Base-by-base conservation (phyloP, 2,113 vertebrate genomes). In the Corythoichthys haematopterus region DNA sequence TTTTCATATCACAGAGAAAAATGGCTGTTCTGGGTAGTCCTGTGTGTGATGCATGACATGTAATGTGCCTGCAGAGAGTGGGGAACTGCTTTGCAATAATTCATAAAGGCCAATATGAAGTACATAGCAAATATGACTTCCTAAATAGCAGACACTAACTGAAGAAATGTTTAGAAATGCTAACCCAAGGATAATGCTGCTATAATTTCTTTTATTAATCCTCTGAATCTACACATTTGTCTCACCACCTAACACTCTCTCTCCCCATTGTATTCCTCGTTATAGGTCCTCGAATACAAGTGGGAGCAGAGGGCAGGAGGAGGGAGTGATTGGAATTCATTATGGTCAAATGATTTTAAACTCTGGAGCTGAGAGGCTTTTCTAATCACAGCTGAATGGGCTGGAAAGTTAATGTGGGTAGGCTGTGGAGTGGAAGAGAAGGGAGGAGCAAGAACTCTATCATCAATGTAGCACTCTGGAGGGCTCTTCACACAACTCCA, bases 321-420 rank as follows among this genome's bases (percentile, higher is more conserved):
- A 86, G 74, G 71, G 85, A 88, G 85, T 81, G 86, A 88, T 86
- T 90, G 89, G 90, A 91, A 91, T 91, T 91, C 90, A 92, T 92
- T 91, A 91, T 80, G 84, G 81, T 90, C 86, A 92, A 90, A 92
- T 90, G 89, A 93, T 91, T 91, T 88, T 88, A 91, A 90, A 90
- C 86, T 88, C 78, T 85, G 86, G 71, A 80, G 86, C 85, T 33
- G 72, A 89, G 88, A 86, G 88, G 85, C 82, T 88, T 85, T 90
- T 91, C 89, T 93, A 93, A 91, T 92, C 88, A 89, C 83, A 84
- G 85, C 81, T 87, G 89, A 91, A 87, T 85, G 84, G 83, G 84
- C 82, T 82, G 80, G 78, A 82, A 85, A 84, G 88, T 83, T 83
- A 85, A 88, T 88, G 83, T 82, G 74, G 79, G 80, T 77, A 75